These are phyloP conservation scores for Chrysopa pallens DNA, from an alignment of 1,140 invertebrate genomes.

Conservation along the genomic window DNA sequence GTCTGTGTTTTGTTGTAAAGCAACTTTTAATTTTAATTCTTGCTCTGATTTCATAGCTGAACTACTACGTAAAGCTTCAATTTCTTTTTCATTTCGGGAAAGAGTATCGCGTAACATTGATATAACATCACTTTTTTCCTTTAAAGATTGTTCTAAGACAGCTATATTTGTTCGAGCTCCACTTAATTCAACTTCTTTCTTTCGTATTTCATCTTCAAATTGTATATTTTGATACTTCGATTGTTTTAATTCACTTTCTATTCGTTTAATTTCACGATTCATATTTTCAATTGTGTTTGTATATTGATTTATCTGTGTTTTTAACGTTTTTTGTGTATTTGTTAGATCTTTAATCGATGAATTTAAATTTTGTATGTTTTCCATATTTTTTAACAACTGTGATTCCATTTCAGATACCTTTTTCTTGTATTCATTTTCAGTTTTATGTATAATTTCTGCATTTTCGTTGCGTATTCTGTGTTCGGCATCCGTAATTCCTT, in stretches of 20 bases:
- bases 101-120: not conserved
- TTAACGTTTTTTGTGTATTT: not conserved
- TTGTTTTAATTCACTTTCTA: not conserved
- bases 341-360: not conserved
- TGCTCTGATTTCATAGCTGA: not conserved
- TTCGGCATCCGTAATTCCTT: too few species aligned
- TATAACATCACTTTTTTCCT: not conserved
- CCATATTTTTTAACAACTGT: not conserved
- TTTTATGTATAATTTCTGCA: too few species aligned
- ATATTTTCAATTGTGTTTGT: not conserved
- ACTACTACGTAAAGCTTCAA: not conserved
- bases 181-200: not conserved
- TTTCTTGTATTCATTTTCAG: too few species aligned
- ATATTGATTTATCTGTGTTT: not conserved
- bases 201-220: not conserved
- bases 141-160: not conserved
- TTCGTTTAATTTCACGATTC: not conserved
- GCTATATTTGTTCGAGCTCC: not conserved
- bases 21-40: not conserved
- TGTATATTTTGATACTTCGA: not conserved
- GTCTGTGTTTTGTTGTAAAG: not conserved
- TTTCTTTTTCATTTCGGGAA: not conserved
- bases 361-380: not conserved
- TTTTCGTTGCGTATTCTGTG: too few species aligned
- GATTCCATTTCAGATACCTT: not conserved